A percentile compares a stretch with the other conserved stretches of the same genome.
phyloP scores from a whole-genome alignment of 2,113 vertebrate genomes.

The Hemicordylus capensis region DNA sequence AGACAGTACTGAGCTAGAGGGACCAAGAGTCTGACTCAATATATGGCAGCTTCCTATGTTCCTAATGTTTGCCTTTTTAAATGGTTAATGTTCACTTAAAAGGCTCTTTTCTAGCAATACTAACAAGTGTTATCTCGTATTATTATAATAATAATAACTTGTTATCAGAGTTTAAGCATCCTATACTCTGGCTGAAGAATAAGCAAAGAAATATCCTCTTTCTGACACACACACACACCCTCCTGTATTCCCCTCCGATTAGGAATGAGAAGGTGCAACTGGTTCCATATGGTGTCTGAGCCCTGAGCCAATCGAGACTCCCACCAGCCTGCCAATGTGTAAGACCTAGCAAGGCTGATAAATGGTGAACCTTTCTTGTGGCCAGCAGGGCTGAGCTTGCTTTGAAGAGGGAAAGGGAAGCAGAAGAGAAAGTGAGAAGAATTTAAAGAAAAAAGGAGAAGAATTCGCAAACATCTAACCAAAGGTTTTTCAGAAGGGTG shows the following conservation, averaged over 20 bases:
- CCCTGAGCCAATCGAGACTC: slow-evolving; percentile 50
- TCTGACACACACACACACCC: not conserved
- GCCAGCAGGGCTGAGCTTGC: slow-evolving; percentile 41
- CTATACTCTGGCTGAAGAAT: slow-evolving; percentile 44
- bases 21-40: no score
- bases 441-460: not conserved
- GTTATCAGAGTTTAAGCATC: slow-evolving; percentile 70
- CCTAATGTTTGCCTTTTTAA: no score
- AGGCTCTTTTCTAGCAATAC: slow-evolving; percentile 1
- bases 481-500: slow-evolving; percentile 50
- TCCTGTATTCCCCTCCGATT: slow-evolving; percentile 58
- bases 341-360: slow-evolving; percentile 59
- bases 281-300: slow-evolving; percentile 66
- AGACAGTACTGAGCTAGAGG: no score
- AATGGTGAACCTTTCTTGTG: slow-evolving; percentile 34
- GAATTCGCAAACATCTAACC: not conserved
- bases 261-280: slow-evolving; percentile 67
- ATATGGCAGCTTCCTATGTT: no score
- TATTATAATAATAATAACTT: no score
- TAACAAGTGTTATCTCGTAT: not conserved
- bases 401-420: slow-evolving; percentile 36
- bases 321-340: not conserved
- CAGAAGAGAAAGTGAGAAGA: slow-evolving; percentile 25
- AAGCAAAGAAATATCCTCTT: slow-evolving; percentile 49
- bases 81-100: no score